These are phyloP conservation scores for Wiebesia pumilae DNA, from an alignment of 1,140 invertebrate genomes.

Conservation along the genomic window DNA sequence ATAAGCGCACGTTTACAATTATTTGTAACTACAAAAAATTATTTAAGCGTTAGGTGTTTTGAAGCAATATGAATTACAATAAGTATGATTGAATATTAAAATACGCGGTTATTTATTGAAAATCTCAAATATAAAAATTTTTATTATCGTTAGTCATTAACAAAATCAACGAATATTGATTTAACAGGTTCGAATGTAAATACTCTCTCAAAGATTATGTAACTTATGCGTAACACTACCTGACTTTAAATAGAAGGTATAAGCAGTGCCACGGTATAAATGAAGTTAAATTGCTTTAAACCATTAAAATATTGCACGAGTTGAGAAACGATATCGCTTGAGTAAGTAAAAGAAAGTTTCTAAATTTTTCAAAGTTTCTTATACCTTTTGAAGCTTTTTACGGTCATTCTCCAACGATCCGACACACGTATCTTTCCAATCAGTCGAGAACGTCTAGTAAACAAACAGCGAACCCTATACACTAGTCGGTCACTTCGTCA, in stretches of 20 bases:
- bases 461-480: constrained; percentile 30
- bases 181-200: not conserved
- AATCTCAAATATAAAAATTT: no score
- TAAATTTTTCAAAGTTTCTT: not conserved
- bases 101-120: no score
- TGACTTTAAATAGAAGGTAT: not conserved
- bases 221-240: not conserved
- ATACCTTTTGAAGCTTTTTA: not conserved
- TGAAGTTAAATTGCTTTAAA: no score
- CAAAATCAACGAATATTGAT: no score
- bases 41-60: no score
- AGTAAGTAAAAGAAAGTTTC: not conserved
- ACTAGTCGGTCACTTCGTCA: not conserved
- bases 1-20: not conserved
- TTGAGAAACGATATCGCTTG: not conserved
- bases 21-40: no score
- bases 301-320: no score
- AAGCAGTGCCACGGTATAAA: no score
- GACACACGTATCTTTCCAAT: constrained; percentile 16
- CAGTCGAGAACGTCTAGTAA: constrained; percentile 34
- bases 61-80: no score
- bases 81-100: no score
- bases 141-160: not conserved
- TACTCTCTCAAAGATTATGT: not conserved
- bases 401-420: not conserved